Evolutionary conservation across 1,140 invertebrate genomes (phyloP).

Genomic region (Trinorchestia longiramus): DNA sequence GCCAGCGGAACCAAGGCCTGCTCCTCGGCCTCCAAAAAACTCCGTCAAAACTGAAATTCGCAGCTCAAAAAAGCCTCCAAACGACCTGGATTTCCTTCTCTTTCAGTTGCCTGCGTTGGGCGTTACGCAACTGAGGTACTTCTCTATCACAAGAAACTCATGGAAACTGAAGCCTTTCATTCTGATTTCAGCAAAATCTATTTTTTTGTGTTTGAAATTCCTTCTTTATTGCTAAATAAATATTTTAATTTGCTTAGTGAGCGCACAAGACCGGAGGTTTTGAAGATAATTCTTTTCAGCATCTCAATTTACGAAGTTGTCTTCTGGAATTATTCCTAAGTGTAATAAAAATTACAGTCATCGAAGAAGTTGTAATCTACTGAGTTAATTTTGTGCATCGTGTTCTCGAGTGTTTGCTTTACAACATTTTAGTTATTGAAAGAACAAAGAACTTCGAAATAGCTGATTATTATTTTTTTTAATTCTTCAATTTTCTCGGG

Average conservation of each 20-base stretch:
- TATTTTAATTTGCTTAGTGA: not conserved
- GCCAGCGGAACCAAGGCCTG: conserved; percentile 8
- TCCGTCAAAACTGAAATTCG: conserved; percentile 31
- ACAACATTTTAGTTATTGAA: not conserved
- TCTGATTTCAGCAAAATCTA: not conserved
- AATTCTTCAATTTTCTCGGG: not conserved
- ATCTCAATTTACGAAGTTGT: not conserved
- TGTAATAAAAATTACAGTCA: not conserved
- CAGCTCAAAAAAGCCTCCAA: conserved; percentile 14
- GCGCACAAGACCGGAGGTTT: not conserved
- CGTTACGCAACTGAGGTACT: not conserved
- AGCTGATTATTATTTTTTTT: not conserved
- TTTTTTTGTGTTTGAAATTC: not conserved
- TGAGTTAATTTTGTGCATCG: not conserved
- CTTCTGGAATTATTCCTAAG: not conserved
- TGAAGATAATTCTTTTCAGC: not conserved
- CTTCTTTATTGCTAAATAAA: not conserved
- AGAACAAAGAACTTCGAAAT: not conserved
- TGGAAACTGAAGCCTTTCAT: not conserved
- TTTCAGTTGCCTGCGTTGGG: not conserved
- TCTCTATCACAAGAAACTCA: not conserved
- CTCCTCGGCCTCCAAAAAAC: not conserved
- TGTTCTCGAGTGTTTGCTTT: not conserved
- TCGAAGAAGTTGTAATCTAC: not conserved
- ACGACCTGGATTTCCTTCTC: not conserved